Evolutionary conservation across 1,140 invertebrate species (phyloP), one percentile per base, ranked within the genome.

Genomic region (Drosophila tristis): DNA sequence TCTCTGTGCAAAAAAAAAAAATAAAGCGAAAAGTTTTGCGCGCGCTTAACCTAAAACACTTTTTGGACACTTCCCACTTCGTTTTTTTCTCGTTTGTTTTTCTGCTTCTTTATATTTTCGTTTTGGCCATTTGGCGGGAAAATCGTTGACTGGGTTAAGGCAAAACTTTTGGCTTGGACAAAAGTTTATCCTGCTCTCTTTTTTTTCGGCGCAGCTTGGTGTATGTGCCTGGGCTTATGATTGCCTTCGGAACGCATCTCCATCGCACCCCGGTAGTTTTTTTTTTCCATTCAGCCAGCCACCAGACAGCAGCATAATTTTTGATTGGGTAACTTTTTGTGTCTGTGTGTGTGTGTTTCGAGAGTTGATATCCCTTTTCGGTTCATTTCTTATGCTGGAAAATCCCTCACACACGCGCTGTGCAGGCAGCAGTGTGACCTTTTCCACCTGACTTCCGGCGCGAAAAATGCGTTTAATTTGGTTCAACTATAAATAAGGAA

Each of bases 41-140:
- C 62, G 78, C 62, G 78, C 82, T 87, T 78, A 86, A 75, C 78
- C 68, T 67, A 78, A 87, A 86, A 87, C 82, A 87, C 82, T 87
- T 86, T 87, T 87, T 87, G 56, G 81, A 87, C 82, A 86, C 58
- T 81, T 84, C 66, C 25, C 61, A 72, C 61, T 55, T 57, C 60
- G 60, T 16, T 55, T 26, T 68, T 25, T n/a, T 4, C 39, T 43
- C 23, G 43, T n/a, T 9, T 13, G 7, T 13, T 62, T 54, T 67
- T 65, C 48, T 42, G 42, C 39, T 31, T 70, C 51, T 73, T 35
- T 60, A 50, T 56, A 25, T 47, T 11, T 9, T 47, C 31, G n/a
- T 23, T 31, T 29, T 54, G 15, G 20, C 50, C 56, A 45, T 60
- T 68, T 48, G 66, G 51, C 51, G 51, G 66, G 50, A 39, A 57